Evolutionary conservation across 2,797 vertebrate species (phyloP).

Genomic region (Silurus aristotelis): DNA sequence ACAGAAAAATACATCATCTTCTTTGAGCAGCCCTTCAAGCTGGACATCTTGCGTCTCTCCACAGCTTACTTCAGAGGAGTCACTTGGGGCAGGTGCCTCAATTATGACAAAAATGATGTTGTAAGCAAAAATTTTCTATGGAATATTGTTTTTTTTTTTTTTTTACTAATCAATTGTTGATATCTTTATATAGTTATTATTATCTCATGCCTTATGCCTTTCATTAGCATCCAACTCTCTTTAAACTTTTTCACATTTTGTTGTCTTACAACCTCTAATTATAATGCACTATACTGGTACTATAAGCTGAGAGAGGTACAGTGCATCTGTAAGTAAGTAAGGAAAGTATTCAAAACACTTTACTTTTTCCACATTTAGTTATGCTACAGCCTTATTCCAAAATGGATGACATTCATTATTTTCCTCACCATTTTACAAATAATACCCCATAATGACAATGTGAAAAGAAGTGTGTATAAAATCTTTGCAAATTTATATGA

Average conservation of each 20-base stretch:
- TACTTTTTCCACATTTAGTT: too few relatives aligned
- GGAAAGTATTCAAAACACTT: too few relatives aligned
- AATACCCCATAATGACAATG: too few relatives aligned
- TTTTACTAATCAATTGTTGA: background rate
- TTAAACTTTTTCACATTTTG: background rate
- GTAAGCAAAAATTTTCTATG: conserved; percentile 65
- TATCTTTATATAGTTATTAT: background rate
- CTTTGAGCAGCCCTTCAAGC: conserved; percentile 86
- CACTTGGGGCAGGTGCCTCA: conserved; percentile 89
- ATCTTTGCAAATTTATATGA: too few relatives aligned
- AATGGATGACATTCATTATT: too few relatives aligned
- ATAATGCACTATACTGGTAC: background rate
- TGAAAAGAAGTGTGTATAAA: too few relatives aligned
- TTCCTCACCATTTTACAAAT: too few relatives aligned
- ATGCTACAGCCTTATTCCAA: too few relatives aligned
- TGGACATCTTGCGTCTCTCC: conserved; percentile 86
- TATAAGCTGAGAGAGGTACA: background rate
- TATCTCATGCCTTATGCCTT: background rate
- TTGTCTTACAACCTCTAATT: background rate
- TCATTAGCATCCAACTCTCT: background rate
- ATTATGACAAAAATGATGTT: conserved; percentile 79
- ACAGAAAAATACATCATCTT: conserved; percentile 89
- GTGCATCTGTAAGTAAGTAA: too few relatives aligned
- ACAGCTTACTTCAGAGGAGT: conserved; percentile 84
- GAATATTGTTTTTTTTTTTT: background rate